Evolutionary conservation across 2,797 vertebrate species (phyloP).

Genomic region (Coendou prehensilis): DNA sequence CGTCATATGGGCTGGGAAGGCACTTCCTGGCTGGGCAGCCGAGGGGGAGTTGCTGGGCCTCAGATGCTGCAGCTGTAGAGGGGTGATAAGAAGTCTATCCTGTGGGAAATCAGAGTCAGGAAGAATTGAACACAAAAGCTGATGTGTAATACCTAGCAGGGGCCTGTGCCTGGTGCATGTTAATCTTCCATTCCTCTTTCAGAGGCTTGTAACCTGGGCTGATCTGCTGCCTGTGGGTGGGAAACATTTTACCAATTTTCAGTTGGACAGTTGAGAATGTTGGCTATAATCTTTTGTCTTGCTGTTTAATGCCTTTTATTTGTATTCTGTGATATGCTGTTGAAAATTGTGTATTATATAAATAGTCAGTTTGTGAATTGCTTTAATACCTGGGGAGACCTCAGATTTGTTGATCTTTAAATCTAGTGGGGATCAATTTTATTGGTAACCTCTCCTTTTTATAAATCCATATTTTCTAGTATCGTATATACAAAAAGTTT

Average conservation of each 20-base stretch:
- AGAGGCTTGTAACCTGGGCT: not conserved
- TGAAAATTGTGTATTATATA: not conserved
- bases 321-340: conserved; percentile 16
- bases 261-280: not conserved
- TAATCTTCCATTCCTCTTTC: not conserved
- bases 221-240: not conserved
- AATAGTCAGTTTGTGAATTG: not conserved
- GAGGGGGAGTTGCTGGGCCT: not conserved
- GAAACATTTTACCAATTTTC: not conserved
- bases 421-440: not conserved
- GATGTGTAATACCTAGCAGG: not conserved
- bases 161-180: rapidly evolving
- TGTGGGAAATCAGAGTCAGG: not conserved
- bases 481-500: not conserved
- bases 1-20: not conserved
- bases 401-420: conserved; percentile 40
- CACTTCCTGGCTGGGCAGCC: not conserved
- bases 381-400: conserved; percentile 9
- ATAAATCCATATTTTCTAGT: not conserved
- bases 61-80: not conserved
- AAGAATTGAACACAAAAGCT: not conserved
- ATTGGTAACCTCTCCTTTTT: not conserved
- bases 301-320: conserved; percentile 33
- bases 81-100: not conserved
- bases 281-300: not conserved